Base-by-base conservation (phyloP, 2,797 vertebrate genomes). In the Enteromius mattozi region DNA sequence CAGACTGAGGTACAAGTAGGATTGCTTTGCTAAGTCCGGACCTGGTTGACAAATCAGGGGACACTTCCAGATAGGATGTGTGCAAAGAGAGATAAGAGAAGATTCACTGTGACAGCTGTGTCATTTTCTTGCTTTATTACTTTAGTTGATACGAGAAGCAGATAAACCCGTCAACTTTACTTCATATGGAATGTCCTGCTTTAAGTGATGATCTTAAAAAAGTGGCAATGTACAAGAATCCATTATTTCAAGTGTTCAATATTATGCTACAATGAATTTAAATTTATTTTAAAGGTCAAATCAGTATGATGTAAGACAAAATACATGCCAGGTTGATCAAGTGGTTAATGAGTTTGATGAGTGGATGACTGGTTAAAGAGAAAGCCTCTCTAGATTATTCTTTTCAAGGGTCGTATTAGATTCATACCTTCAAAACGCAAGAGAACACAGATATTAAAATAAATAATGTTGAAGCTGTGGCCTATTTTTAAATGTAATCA, bases 121-220 rank as follows among this genome's bases (percentile, higher is more conserved):
- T 42, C 40, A 35, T 54, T 61, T 82, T 68, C 30, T 37, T 63
- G 40, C 65, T 68, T 47, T 69, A 83, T 61, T 78, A 49, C 30
- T 71, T 78, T 68, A 42, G 40, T 24, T 59, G 19, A 42, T 40
- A 49, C 8, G 14, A 47, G 35, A 10, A 24, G 24, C n/a, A 59
- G 63, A 72, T 13, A 56, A 13, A 70, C 14, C 74, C 3, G 4
- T 70, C 37, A 70, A n/a, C n/a, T n/a, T n/a, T n/a, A 12, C 17
- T 19, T 65, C 75, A 61, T 42, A 8, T 79, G 37, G 9, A 42
- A 24, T 6, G 19, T 45, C 42, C 21, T 14, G 47, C 72, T 77
- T 68, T 9, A 14, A 47, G 14, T n/a, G 9, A 68, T 14, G 30
- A 59, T 74, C 21, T n/a, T 27, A 45, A 49, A 75, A 65, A 40